A percentile compares a stretch with the other conserved stretches of the same genome.
Evolutionary conservation across 35 echinoderm and acorn worm genomes (phyloP).

Genomic region (Ophiothrix spiculata): DNA sequence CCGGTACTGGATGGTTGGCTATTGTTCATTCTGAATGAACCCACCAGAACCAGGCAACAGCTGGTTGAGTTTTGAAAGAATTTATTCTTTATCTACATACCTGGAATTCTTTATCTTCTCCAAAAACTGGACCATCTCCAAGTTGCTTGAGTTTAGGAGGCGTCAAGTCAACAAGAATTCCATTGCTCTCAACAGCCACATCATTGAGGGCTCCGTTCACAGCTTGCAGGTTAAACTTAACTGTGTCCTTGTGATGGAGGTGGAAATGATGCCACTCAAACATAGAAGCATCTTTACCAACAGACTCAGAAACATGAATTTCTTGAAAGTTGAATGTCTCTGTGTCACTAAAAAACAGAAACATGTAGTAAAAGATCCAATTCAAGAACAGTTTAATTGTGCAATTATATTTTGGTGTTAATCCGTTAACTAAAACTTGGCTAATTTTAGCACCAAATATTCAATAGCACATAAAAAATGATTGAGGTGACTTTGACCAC

Average conservation of each 20-base stretch:
- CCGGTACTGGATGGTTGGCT: too few species aligned
- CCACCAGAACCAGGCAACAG: too few species aligned
- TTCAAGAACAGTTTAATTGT: too few species aligned
- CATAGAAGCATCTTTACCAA: neutral
- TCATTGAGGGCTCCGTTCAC: slow-evolving; percentile 29
- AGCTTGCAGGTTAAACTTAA: slow-evolving; percentile 15
- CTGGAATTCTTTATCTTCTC: slow-evolving; percentile 35
- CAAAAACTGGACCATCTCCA: slow-evolving; percentile 23
- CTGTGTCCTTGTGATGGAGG: slow-evolving; percentile 47
- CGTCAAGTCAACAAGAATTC: slow-evolving; percentile 24
- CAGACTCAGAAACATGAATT: slow-evolving; percentile 37
- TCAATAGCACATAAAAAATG: too few species aligned
- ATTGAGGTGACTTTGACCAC: too few species aligned
- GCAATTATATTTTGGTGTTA: too few species aligned
- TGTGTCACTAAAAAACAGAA: neutral
- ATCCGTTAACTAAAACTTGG: too few species aligned
- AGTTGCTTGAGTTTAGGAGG: slow-evolving; percentile 2
- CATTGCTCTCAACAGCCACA: neutral
- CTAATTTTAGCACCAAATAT: too few species aligned
- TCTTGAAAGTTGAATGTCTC: neutral
- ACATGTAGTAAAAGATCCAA: too few species aligned
- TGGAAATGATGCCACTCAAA: slow-evolving; percentile 61
- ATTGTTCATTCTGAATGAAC: too few species aligned
- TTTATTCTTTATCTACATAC: too few species aligned
- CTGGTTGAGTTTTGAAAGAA: too few species aligned